Conservation (phyloP, 2,113 vertebrate genomes). For the Macaca mulatta region DNA sequence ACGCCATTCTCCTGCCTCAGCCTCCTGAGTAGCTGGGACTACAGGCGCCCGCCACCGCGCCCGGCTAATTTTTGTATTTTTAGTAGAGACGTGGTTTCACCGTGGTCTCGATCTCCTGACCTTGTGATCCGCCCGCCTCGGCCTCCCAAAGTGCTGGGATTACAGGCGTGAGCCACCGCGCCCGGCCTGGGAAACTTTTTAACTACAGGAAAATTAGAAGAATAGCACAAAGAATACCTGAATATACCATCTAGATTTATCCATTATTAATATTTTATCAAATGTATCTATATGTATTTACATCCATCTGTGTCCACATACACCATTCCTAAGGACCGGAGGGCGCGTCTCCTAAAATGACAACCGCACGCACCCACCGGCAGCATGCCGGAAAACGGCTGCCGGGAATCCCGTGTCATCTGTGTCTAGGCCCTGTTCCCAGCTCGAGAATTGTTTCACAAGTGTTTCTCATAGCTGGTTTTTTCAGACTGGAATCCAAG, state of each 20-base stretch:
- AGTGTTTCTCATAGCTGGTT: too few species aligned
- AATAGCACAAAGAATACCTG: background rate
- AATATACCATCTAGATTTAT: too few species aligned
- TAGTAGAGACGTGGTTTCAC: too few species aligned
- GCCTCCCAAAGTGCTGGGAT: too few species aligned
- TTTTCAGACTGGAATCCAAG: background rate
- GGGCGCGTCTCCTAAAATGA: background rate
- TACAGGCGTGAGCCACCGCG: too few species aligned
- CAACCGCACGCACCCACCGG: rapidly evolving
- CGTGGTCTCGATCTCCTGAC: too few species aligned
- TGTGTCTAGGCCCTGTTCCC: rapidly evolving
- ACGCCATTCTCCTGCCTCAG: too few species aligned
- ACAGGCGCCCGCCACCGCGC: too few species aligned
- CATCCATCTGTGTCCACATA: background rate
- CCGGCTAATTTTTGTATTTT: too few species aligned
- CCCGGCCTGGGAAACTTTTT: background rate
- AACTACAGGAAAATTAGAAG: background rate
- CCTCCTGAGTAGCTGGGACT: too few species aligned
- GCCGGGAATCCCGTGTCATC: too few species aligned
- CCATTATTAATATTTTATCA: background rate
- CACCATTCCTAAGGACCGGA: background rate
- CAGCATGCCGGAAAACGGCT: rapidly evolving
- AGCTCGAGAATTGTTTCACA: background rate
- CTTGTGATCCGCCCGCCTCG: too few species aligned
- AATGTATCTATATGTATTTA: background rate